Evolutionary conservation across 1,140 invertebrate genomes (phyloP).

Genomic region (Pantala flavescens): DNA sequence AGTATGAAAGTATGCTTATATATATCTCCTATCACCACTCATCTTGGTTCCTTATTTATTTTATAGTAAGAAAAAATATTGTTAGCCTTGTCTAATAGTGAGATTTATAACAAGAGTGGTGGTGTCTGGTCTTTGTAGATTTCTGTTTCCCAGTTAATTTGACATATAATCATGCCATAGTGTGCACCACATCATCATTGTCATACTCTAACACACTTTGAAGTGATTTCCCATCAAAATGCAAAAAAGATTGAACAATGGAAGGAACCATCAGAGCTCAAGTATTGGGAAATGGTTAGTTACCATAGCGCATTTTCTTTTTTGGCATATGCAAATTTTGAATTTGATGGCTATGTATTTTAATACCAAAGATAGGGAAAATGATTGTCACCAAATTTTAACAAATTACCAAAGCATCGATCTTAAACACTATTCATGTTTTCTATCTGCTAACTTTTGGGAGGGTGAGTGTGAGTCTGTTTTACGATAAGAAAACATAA

Average conservation of each 20-base stretch:
- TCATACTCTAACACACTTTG: neutral
- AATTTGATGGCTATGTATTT: neutral
- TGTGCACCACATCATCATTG: neutral
- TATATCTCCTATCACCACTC: neutral
- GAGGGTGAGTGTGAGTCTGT: neutral
- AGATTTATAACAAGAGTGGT: neutral
- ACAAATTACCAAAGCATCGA: slow-evolving; percentile 7
- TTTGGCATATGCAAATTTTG: neutral
- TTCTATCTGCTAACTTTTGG: slow-evolving; percentile 5
- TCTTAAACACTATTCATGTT: slow-evolving; percentile 6
- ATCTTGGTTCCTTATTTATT: slow-evolving; percentile 10
- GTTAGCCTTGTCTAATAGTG: neutral
- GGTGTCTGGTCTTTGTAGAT: neutral
- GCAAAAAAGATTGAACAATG: neutral
- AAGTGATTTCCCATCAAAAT: neutral
- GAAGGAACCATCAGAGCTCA: neutral
- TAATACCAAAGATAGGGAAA: slow-evolving; percentile 10
- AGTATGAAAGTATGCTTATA: neutral
- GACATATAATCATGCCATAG: neutral
- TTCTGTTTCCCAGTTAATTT: neutral
- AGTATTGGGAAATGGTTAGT: slow-evolving; percentile 2
- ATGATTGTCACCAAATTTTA: slow-evolving; percentile 10
- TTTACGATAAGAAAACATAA: neutral
- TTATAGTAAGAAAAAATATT: neutral
- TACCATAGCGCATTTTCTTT: slow-evolving; percentile 7